A percentile compares a stretch with the other conserved stretches of the same genome.
These are phyloP conservation scores for Oostethus manadensis DNA, from an alignment of 2,113 vertebrate species.

Conservation along the genomic window DNA sequence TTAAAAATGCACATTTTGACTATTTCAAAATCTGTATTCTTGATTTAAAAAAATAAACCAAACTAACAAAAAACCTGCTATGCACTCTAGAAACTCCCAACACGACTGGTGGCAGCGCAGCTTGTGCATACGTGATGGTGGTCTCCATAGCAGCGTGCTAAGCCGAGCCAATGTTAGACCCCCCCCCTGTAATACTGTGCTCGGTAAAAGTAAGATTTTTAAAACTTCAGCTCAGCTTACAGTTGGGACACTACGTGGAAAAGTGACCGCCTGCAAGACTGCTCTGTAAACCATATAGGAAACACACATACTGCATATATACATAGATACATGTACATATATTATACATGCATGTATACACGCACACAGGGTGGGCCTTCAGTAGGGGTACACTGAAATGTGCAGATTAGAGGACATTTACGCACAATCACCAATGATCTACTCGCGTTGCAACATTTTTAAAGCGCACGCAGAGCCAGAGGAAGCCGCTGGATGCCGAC, in stretches of 20 bases:
- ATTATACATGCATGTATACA: conserved; percentile 51
- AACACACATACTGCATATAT: conserved; percentile 22
- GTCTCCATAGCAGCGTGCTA: too few species aligned
- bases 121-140: too few species aligned
- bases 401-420: too few species aligned
- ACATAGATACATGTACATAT: conserved; percentile 14
- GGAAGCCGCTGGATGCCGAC: too few species aligned
- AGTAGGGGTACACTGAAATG: too few species aligned
- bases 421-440: too few species aligned
- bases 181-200: conserved; percentile 70
- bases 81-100: too few species aligned
- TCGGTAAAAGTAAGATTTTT: conserved; percentile 64
- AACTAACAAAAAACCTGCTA: background rate
- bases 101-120: conserved; percentile 14
- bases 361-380: conserved; percentile 9
- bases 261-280: conserved; percentile 56
- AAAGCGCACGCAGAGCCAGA: too few species aligned
- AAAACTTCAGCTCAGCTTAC: conserved; percentile 27
- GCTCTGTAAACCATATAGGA: conserved; percentile 58
- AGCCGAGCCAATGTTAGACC: conserved; percentile 19
- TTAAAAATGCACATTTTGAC: too few species aligned
- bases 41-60: background rate
- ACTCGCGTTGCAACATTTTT: too few species aligned
- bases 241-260: conserved; percentile 49
- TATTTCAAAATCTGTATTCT: background rate